These are phyloP conservation scores for Ariolimax columbianus DNA, from an alignment of 2,888 invertebrate genomes.

Conservation along the genomic window DNA sequence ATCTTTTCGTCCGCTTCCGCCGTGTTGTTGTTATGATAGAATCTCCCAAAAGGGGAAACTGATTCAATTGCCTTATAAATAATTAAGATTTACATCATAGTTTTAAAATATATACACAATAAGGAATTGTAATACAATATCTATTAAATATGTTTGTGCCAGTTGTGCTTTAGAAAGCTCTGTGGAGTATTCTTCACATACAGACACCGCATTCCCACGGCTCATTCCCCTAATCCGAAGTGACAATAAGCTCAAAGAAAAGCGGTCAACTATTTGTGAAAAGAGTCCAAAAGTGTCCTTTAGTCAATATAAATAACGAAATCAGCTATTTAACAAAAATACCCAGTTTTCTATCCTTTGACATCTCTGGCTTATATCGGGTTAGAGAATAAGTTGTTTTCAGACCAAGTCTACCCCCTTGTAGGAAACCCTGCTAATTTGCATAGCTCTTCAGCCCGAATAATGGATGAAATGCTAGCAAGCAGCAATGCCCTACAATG, in stretches of 20 bases:
- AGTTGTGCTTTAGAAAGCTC: neutral
- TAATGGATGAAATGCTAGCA: neutral
- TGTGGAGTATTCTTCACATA: no score
- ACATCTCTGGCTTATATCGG: no score
- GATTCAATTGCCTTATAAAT: neutral
- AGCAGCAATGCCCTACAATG: neutral
- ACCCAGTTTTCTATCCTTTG: neutral
- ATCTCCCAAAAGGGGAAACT: conserved; percentile 27
- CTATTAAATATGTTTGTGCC: neutral
- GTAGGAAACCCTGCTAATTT: neutral
- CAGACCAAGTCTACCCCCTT: no score
- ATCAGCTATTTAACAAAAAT: neutral
- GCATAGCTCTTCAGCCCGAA: conserved; percentile 1
- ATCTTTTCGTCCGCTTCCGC: conserved; percentile 38
- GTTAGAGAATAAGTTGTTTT: no score
- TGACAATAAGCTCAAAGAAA: neutral
- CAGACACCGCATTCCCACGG: no score
- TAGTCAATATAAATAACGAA: neutral
- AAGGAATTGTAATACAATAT: neutral
- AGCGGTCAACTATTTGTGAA: conserved; percentile 1
- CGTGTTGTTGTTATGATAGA: conserved; percentile 47
- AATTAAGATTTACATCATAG: neutral
- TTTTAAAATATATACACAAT: neutral
- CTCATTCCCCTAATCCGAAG: neutral
- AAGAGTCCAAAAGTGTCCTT: neutral